Evolutionary conservation across 2,113 vertebrate genomes (phyloP), one percentile per base, ranked within the genome.

Genomic region (Clinocottus analis): DNA sequence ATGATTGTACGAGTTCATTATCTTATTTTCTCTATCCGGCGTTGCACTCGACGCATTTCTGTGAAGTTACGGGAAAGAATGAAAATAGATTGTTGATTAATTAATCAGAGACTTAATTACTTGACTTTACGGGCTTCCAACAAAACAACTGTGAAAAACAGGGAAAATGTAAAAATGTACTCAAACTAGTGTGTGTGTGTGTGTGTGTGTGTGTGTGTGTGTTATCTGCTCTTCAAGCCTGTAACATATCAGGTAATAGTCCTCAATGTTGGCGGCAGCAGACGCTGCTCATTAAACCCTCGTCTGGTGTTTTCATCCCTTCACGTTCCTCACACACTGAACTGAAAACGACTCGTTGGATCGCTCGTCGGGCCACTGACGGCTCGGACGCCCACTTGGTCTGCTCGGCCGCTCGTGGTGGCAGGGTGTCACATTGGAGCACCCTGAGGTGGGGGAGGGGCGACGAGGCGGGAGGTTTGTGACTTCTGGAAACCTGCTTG

Each of bases 61-160:
- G 88, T 86, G 83, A 70, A 84, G 83, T 89, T 90, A 86, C 53
- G 58, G 68, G 69, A 77, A 87, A 92, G 82, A 91, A 89, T 83
- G 56, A 84, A 92, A 94, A 91, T 88, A 88, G 83, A 92, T 87
- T 89, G 87, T 90, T 64, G 69, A 72, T 89, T 94, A 94, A 94
- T 90, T 91, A 93, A 93, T 91, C 89, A 86, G 83, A 90, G 79
- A 83, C 85, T 93, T 93, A 93, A 94, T 94, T 94, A 94, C 79
- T 90, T 80, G 73, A 87, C 80, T 88, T 87, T 83, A 84, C 33
- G 10, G 56, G 80, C 77, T 90, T 86, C 68, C 74, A 80, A 77
- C 33, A 60, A 82, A 90, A 91, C 74, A 33, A 33, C 63, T 49
- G 49, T 53, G 84, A 87, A 85, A 77, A 79, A 79, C 80, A 60